Evolutionary conservation across 92 coral and sea anemone genomes (phyloP).

Genomic region (Parazoanthus swiftii): DNA sequence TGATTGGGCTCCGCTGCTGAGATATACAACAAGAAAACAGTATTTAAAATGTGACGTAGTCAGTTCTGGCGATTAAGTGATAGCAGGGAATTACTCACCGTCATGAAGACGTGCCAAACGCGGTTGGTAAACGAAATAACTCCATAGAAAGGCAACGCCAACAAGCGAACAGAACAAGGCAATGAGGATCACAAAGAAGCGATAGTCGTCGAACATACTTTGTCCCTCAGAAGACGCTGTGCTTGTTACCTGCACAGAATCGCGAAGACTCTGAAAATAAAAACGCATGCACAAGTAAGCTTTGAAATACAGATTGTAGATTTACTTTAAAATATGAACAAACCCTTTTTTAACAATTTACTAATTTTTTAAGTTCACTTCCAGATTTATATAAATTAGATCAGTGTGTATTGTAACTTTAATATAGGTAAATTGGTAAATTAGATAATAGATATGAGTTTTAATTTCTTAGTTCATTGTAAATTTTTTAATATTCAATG

Average conservation of each 20-base stretch:
- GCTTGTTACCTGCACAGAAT: constrained; percentile 35
- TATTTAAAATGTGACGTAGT: no score
- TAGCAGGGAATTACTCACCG: constrained; percentile 9
- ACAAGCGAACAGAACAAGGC: constrained; percentile 80
- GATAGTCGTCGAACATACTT: constrained; percentile 85
- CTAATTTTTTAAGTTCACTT: no score
- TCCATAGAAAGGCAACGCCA: constrained; percentile 81
- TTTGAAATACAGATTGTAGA: not conserved
- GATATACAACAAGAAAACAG: not conserved
- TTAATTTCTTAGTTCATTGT: no score
- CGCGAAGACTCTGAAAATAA: constrained; percentile 54
- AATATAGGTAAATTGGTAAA: no score
- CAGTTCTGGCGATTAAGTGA: no score
- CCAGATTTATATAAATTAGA: no score
- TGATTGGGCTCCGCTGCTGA: not conserved
- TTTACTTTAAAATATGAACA: not conserved
- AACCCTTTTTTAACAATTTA: no score
- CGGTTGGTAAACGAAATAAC: constrained; percentile 83
- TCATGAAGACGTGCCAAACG: constrained; percentile 47
- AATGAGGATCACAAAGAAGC: constrained; percentile 85
- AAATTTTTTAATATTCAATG: no score
- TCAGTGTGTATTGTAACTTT: no score
- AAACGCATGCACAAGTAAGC: not conserved
- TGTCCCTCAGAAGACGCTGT: constrained; percentile 32
- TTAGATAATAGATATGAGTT: no score